A percentile compares a stretch with the other conserved stretches of the same genome.
Conservation (phyloP, 1,140 invertebrate species). For the Drosophila trapezifrons region DNA sequence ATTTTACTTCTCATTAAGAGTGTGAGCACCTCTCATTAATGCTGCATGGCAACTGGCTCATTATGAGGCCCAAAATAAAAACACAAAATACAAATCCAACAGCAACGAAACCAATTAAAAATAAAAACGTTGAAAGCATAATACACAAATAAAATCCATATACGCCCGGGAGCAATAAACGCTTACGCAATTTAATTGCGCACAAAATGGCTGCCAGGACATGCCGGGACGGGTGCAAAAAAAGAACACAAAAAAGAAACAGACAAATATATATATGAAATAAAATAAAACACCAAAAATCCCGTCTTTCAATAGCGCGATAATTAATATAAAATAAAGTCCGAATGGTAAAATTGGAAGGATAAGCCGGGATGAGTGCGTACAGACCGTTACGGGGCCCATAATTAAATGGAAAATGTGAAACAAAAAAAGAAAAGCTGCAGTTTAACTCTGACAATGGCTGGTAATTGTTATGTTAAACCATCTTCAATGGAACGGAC, state of each 20-base stretch:
- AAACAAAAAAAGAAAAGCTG: conserved; percentile 1
- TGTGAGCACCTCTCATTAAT: conserved; percentile 60
- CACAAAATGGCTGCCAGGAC: conserved; percentile 67
- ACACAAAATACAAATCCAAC: conserved; percentile 69
- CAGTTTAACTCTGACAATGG: conserved; percentile 22
- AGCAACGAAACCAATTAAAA: conserved; percentile 58
- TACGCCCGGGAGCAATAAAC: conserved; percentile 75
- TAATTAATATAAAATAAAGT: conserved; percentile 78
- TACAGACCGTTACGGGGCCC: conserved; percentile 14
- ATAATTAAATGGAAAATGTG: conserved; percentile 23
- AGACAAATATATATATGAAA: conserved; percentile 44
- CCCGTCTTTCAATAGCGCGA: conserved; percentile 56
- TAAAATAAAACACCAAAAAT: conserved; percentile 62
- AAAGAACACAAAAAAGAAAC: conserved; percentile 23
- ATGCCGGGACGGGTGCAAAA: conserved; percentile 13
- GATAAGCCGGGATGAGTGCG: conserved; percentile 15
- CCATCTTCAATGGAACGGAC: neutral
- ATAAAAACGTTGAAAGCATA: conserved; percentile 54
- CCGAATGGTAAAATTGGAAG: conserved; percentile 5
- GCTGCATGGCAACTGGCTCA: conserved; percentile 63
- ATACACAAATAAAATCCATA: conserved; percentile 50
- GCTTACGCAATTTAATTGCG: conserved; percentile 80
- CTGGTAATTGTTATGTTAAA: conserved; percentile 33
- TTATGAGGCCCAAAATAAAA: conserved; percentile 52
- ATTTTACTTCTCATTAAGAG: conserved; percentile 46